Conservation (phyloP, 2,797 vertebrate species). For the Girardinus metallicus region DNA sequence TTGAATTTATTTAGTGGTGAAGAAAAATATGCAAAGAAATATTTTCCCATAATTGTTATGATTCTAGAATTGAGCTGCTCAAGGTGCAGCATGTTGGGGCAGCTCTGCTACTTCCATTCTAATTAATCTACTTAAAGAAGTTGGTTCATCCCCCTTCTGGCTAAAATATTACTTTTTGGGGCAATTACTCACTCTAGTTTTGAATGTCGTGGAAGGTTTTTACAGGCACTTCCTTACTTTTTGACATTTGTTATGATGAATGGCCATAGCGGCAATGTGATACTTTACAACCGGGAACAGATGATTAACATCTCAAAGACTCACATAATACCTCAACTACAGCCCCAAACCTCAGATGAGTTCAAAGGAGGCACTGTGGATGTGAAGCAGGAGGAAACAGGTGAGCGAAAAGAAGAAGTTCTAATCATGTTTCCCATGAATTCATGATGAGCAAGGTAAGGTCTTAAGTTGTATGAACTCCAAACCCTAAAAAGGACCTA, state of each 20-base stretch:
- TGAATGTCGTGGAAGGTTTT: neutral
- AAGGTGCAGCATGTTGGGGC: neutral
- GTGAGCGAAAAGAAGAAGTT: neutral
- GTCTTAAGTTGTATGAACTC: neutral
- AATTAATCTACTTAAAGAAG: neutral
- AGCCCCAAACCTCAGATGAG: neutral
- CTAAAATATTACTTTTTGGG: neutral
- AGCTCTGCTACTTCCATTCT: neutral
- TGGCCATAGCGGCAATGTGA: neutral
- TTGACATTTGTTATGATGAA: neutral
- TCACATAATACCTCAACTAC: neutral
- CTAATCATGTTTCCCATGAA: neutral
- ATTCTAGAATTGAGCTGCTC: neutral
- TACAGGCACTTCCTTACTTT: neutral
- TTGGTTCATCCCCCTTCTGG: neutral
- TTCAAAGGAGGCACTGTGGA: neutral
- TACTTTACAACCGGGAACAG: neutral
- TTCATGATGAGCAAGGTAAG: neutral
- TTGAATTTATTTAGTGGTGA: neutral
- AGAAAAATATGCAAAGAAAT: neutral
- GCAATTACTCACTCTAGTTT: neutral
- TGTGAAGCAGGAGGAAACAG: too few relatives aligned
- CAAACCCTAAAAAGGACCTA: neutral
- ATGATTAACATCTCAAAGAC: neutral
- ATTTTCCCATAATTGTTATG: neutral